Conservation (phyloP, 2,113 vertebrate genomes). For the Todiramphus saurophagus region DNA sequence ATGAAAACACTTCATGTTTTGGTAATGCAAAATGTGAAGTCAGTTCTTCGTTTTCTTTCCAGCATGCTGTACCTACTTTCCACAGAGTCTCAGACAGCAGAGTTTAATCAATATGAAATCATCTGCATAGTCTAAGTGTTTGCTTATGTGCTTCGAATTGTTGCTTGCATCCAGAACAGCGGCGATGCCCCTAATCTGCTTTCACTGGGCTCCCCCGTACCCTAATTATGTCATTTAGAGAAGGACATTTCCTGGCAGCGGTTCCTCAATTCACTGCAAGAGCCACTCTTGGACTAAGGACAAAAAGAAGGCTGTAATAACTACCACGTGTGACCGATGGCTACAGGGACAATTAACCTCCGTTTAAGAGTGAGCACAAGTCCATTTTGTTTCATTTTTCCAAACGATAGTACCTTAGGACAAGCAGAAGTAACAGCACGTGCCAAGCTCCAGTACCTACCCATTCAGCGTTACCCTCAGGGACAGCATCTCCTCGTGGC, state of each 20-base stretch:
- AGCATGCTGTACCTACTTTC: constrained; percentile 49
- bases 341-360: constrained; percentile 48
- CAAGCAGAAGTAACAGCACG: constrained; percentile 42
- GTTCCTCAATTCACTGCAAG: constrained; percentile 66
- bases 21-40: constrained; percentile 28
- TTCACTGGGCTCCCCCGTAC: constrained; percentile 59
- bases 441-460: constrained; percentile 41
- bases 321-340: constrained; percentile 74
- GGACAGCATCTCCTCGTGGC: background rate
- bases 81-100: constrained; percentile 54
- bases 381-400: constrained; percentile 55
- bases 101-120: constrained; percentile 71
- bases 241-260: constrained; percentile 78
- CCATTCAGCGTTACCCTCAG: background rate
- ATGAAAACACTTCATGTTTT: constrained; percentile 29
- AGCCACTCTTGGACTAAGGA: constrained; percentile 51
- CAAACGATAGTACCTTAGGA: constrained; percentile 50
- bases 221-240: constrained; percentile 78
- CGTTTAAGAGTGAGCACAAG: constrained; percentile 25
- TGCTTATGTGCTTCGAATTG: constrained; percentile 76
- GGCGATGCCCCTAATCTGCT: constrained; percentile 71
- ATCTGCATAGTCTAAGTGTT: constrained; percentile 67
- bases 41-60: constrained; percentile 30
- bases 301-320: constrained; percentile 76
- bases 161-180: constrained; percentile 57